Base-by-base conservation (phyloP, 2,113 vertebrate species). In the Clarias gariepinus region DNA sequence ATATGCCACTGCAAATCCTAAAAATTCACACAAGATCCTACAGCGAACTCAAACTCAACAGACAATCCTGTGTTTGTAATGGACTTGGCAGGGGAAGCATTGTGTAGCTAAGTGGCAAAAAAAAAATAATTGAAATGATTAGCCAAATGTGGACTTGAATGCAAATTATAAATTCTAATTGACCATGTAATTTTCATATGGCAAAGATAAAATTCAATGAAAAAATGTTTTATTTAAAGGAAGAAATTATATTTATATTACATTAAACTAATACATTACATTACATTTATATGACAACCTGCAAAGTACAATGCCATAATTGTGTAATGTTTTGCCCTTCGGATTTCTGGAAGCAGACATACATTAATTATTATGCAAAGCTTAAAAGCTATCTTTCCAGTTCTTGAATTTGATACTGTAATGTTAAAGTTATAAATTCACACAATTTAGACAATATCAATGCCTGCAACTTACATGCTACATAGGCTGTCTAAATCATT, bases 1-100 rank as follows among this genome's bases (percentile, higher is more conserved):
- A 93, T 95, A 93, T 87, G 92, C 92, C 82, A 89, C 92, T 92
- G 91, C 93, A 94, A 80, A 95, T 94, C 93, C 91, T 83, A 88
- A 92, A 93, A 91, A 92, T 95, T 94, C 91, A 92, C 93, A 93
- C 92, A 92, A 93, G 91, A 85, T 87, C 91, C 93, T 69, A n/a
- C 47, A 77, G 18, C 47, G 63, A 81, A 60, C 5, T 63, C 30
- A 63, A 36, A 60, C 58, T 23, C 33, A 18, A 16, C 33, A 63
- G 58, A 15, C 19, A 63, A 53, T 53, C 6, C 25, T 0, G 23
- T 77, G 47, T 55, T 53, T 77, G n/a, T 28, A 77, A 77, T 77
- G 74, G 25, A 55, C 47, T 55, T 52, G 2, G 41, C 19, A 73
- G 19, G 33, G 36, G 36, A 73, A 73, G 19, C 19, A 4, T 15